Evolutionary conservation across 2,113 vertebrate genomes (phyloP).

Genomic region (Gila orcuttii): DNA sequence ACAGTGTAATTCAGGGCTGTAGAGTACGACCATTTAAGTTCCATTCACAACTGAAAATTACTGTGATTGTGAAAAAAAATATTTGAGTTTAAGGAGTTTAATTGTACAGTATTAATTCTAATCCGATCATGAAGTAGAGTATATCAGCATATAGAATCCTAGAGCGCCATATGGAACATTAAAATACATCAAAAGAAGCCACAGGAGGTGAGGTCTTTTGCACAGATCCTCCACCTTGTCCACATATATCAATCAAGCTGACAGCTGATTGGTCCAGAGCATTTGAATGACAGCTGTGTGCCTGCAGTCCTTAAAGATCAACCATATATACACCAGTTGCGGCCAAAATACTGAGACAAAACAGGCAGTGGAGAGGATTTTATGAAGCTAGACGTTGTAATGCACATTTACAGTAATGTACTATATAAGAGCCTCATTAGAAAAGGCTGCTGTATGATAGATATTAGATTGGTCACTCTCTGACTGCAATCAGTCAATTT

Average conservation of each 20-base stretch:
- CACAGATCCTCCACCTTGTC: constrained; percentile 66
- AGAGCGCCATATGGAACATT: background rate
- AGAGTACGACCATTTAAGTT: background rate
- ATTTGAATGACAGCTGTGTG: constrained; percentile 36
- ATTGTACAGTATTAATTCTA: background rate
- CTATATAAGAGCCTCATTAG: background rate
- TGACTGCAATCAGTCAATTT: background rate
- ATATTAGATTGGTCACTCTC: background rate
- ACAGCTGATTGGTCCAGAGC: constrained; percentile 65
- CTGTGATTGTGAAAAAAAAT: background rate
- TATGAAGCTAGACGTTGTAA: background rate
- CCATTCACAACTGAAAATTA: background rate
- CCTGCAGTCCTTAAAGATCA: constrained; percentile 2
- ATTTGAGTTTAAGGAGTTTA: background rate
- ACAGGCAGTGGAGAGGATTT: background rate
- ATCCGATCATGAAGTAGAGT: background rate
- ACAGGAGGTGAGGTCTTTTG: constrained; percentile 16
- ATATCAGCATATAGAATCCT: background rate
- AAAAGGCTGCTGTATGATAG: background rate
- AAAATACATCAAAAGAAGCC: constrained; percentile 26
- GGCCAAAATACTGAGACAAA: background rate
- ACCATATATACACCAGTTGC: background rate
- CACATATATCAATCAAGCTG: constrained; percentile 72
- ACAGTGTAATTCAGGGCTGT: background rate
- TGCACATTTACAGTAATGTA: background rate